Base-by-base conservation (phyloP, 2,113 vertebrate genomes). In the Labeo catla region DNA sequence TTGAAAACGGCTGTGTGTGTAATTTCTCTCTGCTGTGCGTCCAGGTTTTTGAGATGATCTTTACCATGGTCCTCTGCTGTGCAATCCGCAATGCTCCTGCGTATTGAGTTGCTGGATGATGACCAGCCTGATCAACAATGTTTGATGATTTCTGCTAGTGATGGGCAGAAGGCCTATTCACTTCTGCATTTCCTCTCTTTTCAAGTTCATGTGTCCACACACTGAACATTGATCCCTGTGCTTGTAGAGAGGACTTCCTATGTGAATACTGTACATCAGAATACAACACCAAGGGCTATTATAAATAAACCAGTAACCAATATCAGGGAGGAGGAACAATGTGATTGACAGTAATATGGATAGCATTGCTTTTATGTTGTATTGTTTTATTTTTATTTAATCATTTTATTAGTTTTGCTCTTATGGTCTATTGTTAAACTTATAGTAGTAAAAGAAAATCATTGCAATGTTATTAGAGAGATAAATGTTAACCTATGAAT, bases 31-130 rank as follows among this genome's bases (percentile, higher is more conserved):
- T 84, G 8, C 54, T 73, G n/a, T 59, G 12, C 8, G 28, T 66
- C 34, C 23, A 89, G 88, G 72, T 89, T 34, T 86, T 89, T 76
- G 88, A 89, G 82, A 89, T 89, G 88, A 89, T 89, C 54, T 86
- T 86, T 57, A 86, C 86, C 76, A 87, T 89, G 86, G 80, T 87
- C 3, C 65, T 89, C 52, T 89, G 86, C 83, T 89, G 88, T 70
- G 81, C 88, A 9, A 68, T 89, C 50, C 88, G 88, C 52, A 86
- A 86, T 13, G 36, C 85, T n/a, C 81, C 88, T 66, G 85, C 76
- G 2, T 89, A 89, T 47, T 89, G 15, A 86, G 39, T 34, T 47
- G 15, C 36, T 61, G 43, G 23, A 82, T n/a, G 28, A 68, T 16
- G 80, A 49, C 8, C 36, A 80, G 43, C 16, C 43, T 8, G n/a